Evolutionary conservation across 1,140 invertebrate genomes (phyloP).

Genomic region (Cepaea nemoralis): DNA sequence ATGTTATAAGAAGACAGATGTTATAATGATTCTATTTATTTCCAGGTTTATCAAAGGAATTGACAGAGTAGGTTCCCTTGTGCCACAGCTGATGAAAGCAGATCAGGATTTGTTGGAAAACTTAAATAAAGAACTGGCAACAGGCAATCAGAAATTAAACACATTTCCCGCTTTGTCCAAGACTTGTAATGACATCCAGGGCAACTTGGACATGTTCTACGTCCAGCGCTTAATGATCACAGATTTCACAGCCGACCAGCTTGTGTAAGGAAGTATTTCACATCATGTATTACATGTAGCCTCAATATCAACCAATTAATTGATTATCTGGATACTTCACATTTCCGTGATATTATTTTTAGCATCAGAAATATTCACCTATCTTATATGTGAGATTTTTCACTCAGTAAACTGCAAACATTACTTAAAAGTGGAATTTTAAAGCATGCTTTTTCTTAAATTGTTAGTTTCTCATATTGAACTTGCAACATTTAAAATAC

Average conservation of each 20-base stretch:
- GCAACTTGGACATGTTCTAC: constrained; percentile 60
- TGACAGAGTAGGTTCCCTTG: constrained; percentile 18
- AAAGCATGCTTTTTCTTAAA: too few species aligned
- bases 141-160: neutral
- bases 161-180: constrained; percentile 15
- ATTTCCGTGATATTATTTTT: too few species aligned
- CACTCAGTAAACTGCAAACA: too few species aligned
- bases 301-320: too few species aligned
- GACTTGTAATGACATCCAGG: constrained; percentile 36
- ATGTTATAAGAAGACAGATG: neutral
- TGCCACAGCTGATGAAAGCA: constrained; percentile 35
- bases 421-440: too few species aligned
- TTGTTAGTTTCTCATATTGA: too few species aligned
- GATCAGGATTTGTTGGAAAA: constrained; percentile 23
- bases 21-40: neutral
- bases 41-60: constrained; percentile 35
- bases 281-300: too few species aligned
- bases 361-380: too few species aligned
- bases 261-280: constrained; percentile 47
- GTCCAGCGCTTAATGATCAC: constrained; percentile 57
- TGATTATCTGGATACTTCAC: too few species aligned
- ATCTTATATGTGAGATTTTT: too few species aligned
- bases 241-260: constrained; percentile 52
- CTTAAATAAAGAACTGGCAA: neutral
- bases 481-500: too few species aligned